phyloP scores from a whole-genome alignment of 2,113 vertebrate species.

The Melanotaenia duboulayi region DNA sequence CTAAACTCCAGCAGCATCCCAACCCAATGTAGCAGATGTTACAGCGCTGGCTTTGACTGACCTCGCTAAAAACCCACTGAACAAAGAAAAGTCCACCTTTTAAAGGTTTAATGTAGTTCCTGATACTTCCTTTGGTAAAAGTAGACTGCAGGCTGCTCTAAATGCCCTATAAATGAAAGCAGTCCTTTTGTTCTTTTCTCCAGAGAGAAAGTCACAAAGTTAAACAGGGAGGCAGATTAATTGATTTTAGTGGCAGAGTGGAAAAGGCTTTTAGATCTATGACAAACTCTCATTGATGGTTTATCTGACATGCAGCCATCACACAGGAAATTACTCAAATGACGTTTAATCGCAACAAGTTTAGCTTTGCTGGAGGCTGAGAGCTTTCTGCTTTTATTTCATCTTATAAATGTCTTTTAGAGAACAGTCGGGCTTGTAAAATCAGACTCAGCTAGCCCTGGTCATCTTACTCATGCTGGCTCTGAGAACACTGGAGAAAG shows the following conservation, averaged over 20 bases:
- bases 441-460: slow-evolving; percentile 19
- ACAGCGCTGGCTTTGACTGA: neutral
- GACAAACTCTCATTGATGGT: slow-evolving; percentile 33
- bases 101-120: slow-evolving; percentile 36
- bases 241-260: slow-evolving; percentile 28
- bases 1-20: neutral
- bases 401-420: slow-evolving; percentile 44
- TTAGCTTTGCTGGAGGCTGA: slow-evolving; percentile 1
- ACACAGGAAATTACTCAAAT: slow-evolving; percentile 22
- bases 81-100: slow-evolving; percentile 26
- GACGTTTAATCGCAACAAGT: slow-evolving; percentile 29
- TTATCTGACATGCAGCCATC: slow-evolving; percentile 31
- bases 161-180: slow-evolving; percentile 52
- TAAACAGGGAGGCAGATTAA: slow-evolving; percentile 22
- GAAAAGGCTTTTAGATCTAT: slow-evolving; percentile 52
- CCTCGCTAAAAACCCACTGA: neutral
- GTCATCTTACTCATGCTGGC: slow-evolving; percentile 16
- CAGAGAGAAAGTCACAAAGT: slow-evolving; percentile 46
- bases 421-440: slow-evolving; percentile 25
- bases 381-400: slow-evolving; percentile 35
- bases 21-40: neutral
- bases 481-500: slow-evolving; percentile 30
- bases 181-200: slow-evolving; percentile 45
- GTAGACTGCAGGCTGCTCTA: slow-evolving; percentile 35
- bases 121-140: slow-evolving; percentile 48